A percentile compares a stretch with the other conserved stretches of the same genome.
Evolutionary conservation across 2,797 vertebrate genomes (phyloP).

Genomic region (Lepus townsendii): DNA sequence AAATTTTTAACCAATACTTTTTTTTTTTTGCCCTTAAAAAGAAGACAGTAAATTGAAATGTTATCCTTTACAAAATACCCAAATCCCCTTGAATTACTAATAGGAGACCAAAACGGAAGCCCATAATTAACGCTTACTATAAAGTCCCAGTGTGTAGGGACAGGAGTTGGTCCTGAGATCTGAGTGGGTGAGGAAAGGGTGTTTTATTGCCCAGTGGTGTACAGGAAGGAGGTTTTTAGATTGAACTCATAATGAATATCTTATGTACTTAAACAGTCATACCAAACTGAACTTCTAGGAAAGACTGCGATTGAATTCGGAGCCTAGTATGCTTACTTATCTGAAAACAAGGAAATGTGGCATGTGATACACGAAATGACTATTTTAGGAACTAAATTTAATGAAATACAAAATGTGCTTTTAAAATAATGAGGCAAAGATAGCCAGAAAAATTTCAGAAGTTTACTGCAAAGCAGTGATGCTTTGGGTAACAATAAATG

Average conservation of each 20-base stretch:
- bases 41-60: not conserved
- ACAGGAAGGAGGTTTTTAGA: not conserved
- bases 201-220: not conserved
- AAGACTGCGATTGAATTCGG: slow-evolving; percentile 27
- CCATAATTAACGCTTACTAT: not conserved
- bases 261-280: slow-evolving; percentile 23
- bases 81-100: slow-evolving; percentile 4
- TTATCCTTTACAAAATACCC: slow-evolving; percentile 1
- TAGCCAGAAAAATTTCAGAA: slow-evolving; percentile 31
- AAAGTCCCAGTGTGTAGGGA: not conserved
- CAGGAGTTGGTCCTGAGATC: not conserved
- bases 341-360: slow-evolving; percentile 49
- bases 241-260: slow-evolving; percentile 19
- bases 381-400: slow-evolving; percentile 4
- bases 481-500: not conserved
- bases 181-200: not conserved
- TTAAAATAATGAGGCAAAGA: not conserved
- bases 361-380: not conserved
- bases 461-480: slow-evolving; percentile 1
- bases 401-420: slow-evolving; percentile 11
- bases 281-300: slow-evolving; percentile 59
- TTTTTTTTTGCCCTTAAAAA: not conserved
- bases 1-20: not conserved
- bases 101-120: not conserved
- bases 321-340: not conserved